phyloP scores from a whole-genome alignment of 2,888 invertebrate species.

The Agrotis ipsilon region DNA sequence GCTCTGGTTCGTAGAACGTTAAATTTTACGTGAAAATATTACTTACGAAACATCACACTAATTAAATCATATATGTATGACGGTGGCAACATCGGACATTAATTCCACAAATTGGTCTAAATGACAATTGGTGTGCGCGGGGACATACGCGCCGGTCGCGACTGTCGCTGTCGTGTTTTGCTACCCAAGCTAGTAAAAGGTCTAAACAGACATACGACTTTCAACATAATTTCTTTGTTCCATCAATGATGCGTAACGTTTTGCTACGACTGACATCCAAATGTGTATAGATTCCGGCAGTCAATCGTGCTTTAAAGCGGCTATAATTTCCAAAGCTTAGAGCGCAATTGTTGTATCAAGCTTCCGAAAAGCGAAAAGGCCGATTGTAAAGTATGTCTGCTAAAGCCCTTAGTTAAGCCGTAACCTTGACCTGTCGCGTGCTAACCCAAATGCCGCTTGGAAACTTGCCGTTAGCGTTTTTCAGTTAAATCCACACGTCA shows the following conservation, averaged over 20 bases:
- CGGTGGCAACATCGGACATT: slow-evolving; percentile 68
- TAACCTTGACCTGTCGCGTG: slow-evolving; percentile 87
- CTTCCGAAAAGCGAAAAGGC: background rate
- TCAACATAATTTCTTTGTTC: background rate
- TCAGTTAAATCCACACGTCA: slow-evolving; percentile 59
- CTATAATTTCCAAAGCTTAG: too few relatives aligned
- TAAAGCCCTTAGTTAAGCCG: slow-evolving; percentile 34
- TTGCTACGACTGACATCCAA: background rate
- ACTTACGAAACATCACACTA: slow-evolving; percentile 65
- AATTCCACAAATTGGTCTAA: slow-evolving; percentile 85
- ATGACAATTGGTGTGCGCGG: slow-evolving; percentile 79
- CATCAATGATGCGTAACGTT: background rate
- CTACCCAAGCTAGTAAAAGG: slow-evolving; percentile 32
- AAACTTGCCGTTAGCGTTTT: slow-evolving; percentile 71
- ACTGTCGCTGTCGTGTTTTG: slow-evolving; percentile 22
- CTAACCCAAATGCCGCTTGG: slow-evolving; percentile 76
- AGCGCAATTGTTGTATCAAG: too few relatives aligned
- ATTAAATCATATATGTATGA: slow-evolving; percentile 73
- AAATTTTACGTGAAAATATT: slow-evolving; percentile 54
- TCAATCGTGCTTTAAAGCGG: background rate
- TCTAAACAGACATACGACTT: slow-evolving; percentile 1
- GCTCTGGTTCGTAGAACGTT: slow-evolving; percentile 50
- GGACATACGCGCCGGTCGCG: slow-evolving; percentile 17
- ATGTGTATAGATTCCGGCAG: background rate
- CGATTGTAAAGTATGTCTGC: slow-evolving; percentile 10